A percentile compares a stretch with the other conserved stretches of the same genome.
phyloP scores from a whole-genome alignment of 1,140 invertebrate genomes.

The Trichoplusia ni region DNA sequence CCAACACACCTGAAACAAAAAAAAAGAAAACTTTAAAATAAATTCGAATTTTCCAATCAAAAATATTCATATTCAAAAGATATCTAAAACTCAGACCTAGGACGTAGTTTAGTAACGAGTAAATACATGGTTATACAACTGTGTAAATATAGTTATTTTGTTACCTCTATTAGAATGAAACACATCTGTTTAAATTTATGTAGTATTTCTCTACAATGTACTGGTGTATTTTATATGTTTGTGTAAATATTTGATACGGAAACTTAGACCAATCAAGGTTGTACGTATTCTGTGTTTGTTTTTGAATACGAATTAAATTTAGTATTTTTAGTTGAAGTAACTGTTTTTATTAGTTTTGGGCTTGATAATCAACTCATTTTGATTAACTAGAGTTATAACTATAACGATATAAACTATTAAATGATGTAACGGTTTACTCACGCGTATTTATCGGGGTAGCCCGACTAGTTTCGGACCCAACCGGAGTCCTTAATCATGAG shows the following conservation, averaged over 20 bases:
- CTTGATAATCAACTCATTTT: too few relatives aligned
- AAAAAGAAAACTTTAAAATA: too few relatives aligned
- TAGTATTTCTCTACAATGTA: neutral
- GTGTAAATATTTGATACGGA: neutral
- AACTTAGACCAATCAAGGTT: slow-evolving; percentile 8
- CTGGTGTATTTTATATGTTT: neutral
- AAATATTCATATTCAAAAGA: neutral
- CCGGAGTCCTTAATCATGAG: too few relatives aligned
- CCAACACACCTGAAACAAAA: neutral
- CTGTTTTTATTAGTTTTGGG: too few relatives aligned
- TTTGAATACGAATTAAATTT: too few relatives aligned
- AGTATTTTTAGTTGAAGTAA: too few relatives aligned
- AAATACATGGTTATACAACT: neutral
- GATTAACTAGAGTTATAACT: too few relatives aligned
- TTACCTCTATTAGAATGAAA: slow-evolving; percentile 25
- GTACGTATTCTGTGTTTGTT: neutral
- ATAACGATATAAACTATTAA: too few relatives aligned
- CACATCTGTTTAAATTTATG: slow-evolving; percentile 35
- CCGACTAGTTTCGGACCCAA: too few relatives aligned
- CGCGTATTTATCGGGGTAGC: too few relatives aligned
- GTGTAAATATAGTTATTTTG: slow-evolving; percentile 13
- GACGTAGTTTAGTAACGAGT: neutral
- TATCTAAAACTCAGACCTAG: neutral
- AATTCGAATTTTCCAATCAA: too few relatives aligned
- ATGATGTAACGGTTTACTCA: too few relatives aligned